These are phyloP conservation scores for Drosophila sucinea DNA, from an alignment of 1,140 invertebrate species.

Conservation along the genomic window DNA sequence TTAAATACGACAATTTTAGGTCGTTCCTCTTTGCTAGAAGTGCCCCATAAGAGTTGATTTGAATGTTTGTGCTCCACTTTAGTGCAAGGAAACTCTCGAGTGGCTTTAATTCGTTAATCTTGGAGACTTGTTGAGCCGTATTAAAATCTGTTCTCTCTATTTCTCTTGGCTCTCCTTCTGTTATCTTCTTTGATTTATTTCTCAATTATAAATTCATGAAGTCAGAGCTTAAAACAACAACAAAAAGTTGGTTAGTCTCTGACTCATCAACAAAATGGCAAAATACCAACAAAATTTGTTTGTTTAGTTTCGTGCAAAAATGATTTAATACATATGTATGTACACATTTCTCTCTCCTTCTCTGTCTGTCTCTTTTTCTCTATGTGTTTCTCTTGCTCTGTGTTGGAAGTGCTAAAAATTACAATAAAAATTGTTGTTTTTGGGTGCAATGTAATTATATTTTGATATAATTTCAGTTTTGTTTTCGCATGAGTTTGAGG, in stretches of 20 bases:
- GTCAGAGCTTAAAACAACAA: constrained; percentile 19
- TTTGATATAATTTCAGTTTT: constrained; percentile 52
- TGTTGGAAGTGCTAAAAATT: constrained; percentile 31
- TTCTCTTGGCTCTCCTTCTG: constrained; percentile 6
- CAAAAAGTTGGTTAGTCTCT: constrained; percentile 33
- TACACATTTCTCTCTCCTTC: neutral
- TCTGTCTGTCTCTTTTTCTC: neutral
- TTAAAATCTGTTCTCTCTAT: neutral
- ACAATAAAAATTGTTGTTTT: constrained; percentile 31
- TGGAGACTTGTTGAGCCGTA: constrained; percentile 39
- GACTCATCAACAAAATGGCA: constrained; percentile 42
- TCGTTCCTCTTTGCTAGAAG: constrained; percentile 58
- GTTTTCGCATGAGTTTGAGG: constrained; percentile 42
- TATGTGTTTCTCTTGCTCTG: constrained; percentile 15
- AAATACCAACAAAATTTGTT: constrained; percentile 33
- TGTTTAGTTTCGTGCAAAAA: constrained; percentile 46
- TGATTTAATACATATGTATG: neutral
- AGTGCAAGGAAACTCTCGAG: constrained; percentile 28
- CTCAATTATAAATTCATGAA: constrained; percentile 46
- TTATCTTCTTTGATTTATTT: constrained; percentile 58
- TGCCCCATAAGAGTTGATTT: constrained; percentile 28
- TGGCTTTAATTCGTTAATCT: constrained; percentile 58
- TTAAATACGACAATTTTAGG: constrained; percentile 69
- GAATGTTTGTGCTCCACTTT: constrained; percentile 40
- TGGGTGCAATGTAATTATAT: constrained; percentile 37